These are phyloP conservation scores for Brachionus asplanchnoidis DNA, from an alignment of 1,140 invertebrate species.

Conservation along the genomic window DNA sequence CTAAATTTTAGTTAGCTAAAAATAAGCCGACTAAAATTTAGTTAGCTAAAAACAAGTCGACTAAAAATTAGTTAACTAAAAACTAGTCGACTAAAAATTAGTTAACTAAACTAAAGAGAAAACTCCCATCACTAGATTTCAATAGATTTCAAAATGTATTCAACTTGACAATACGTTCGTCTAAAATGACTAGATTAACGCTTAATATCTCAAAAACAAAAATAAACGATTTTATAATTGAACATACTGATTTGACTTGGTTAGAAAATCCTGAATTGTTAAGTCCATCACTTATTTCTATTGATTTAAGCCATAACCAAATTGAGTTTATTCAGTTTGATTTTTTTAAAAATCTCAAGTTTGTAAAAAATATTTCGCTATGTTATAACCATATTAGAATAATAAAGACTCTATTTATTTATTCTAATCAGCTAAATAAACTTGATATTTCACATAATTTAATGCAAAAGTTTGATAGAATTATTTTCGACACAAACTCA, in stretches of 20 bases:
- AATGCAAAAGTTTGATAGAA: not conserved
- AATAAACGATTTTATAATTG: not conserved
- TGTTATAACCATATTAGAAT: not conserved
- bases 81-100: too few species aligned
- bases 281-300: not conserved
- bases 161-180: not conserved
- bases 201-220: not conserved
- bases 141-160: not conserved
- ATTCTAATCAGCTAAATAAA: not conserved
- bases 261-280: not conserved
- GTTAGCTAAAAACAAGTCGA: too few species aligned
- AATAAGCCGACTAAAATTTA: too few species aligned
- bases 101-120: too few species aligned
- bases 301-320: not conserved
- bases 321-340: not conserved
- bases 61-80: too few species aligned
- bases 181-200: not conserved
- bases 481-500: not conserved
- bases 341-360: not conserved
- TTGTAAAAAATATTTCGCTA: not conserved
- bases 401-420: not conserved
- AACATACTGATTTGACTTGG: not conserved
- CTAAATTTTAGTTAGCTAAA: too few species aligned
- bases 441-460: not conserved
- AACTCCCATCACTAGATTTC: too few species aligned